Base-by-base conservation (phyloP, 1,140 invertebrate species). In the Drosophila grimshawi region DNA sequence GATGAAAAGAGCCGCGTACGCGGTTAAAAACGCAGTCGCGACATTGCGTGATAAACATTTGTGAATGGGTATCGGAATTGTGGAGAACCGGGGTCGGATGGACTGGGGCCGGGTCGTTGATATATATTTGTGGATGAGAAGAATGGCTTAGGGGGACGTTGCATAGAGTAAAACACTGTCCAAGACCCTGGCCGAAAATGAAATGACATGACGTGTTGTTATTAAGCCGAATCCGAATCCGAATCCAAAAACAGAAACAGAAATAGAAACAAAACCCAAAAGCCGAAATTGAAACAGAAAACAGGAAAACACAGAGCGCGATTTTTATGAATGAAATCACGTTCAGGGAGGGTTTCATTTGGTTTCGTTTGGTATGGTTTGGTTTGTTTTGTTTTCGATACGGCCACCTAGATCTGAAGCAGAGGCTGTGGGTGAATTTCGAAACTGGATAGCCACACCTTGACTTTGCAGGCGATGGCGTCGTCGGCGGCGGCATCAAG, bases 161-260 rank as follows among this genome's bases (percentile, higher is more conserved):
- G 33, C 4, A 33, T 33, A 33, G 33, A 33, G 33, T 33, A 33
- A 4, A 33, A 33, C 33, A 33, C 10, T 39, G 41, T n/a, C 56
- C 30, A 43, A 59, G 55, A 64, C 45, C 51, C 74, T 66, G 60
- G 43, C 39, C 70, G 48, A 67, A 78, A 78, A 74, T 76, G 67
- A 86, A 86, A 86, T 86, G 81, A 86, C 80, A 86, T 78, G 81
- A 83, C 81, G 81, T 86, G 80, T 83, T 78, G 81, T 83, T 83
- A 86, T 86, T 83, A 83, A 83, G 81, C 80, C 73, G 69, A 78
- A 74, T 60, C 63, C 27, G 53, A 64, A 64, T 30, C 48, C 39
- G 10, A 73, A 67, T 43, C 57, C 45, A 41, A 72, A 81, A 78
- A 37, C 19, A 19, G 19, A 67, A 74, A 39, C 6, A 39, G 7